phyloP scores from a whole-genome alignment of 2,888 invertebrate species.

The Yponomeuta malinellus region DNA sequence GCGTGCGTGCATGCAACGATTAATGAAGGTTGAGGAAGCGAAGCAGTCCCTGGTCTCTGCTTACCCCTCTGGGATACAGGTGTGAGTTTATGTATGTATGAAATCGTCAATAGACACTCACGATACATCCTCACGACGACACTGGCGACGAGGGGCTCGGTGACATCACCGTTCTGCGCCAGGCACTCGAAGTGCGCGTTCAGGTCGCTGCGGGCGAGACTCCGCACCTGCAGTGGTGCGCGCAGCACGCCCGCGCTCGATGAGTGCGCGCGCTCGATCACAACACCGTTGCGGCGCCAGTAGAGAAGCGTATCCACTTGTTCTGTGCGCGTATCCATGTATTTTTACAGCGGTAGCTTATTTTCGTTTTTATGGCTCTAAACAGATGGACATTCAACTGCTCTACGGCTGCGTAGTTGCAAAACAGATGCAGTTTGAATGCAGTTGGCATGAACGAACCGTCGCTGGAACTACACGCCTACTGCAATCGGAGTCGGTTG shows the following conservation, averaged over 20 bases:
- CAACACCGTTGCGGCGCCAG: conserved; percentile 50
- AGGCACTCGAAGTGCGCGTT: conserved; percentile 54
- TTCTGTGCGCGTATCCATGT: conserved; percentile 26
- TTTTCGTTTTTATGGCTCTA: no score
- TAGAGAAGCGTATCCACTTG: conserved; percentile 43
- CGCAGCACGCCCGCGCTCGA: conserved; percentile 34
- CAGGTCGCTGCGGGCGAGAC: conserved; percentile 42
- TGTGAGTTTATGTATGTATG: no score
- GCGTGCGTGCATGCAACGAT: no score
- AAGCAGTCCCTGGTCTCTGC: no score
- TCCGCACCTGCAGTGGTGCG: conserved; percentile 35
- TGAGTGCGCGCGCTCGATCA: conserved; percentile 34
- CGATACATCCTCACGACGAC: conserved; percentile 52
- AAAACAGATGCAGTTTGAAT: no score
- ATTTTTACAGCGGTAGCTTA: background rate
- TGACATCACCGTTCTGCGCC: conserved; percentile 54
- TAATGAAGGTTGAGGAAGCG: no score
- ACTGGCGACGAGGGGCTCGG: conserved; percentile 42
- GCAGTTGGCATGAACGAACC: no score
- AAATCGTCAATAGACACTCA: conserved; percentile 32
- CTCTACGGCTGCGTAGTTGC: no score
- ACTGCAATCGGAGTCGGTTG: no score
- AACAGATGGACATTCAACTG: no score
- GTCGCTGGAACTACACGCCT: no score
- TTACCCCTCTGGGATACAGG: no score